Evolutionary conservation across 2,888 invertebrate species (phyloP), one percentile per base, ranked within the genome.

Genomic region (Ctenicera cuprea): DNA sequence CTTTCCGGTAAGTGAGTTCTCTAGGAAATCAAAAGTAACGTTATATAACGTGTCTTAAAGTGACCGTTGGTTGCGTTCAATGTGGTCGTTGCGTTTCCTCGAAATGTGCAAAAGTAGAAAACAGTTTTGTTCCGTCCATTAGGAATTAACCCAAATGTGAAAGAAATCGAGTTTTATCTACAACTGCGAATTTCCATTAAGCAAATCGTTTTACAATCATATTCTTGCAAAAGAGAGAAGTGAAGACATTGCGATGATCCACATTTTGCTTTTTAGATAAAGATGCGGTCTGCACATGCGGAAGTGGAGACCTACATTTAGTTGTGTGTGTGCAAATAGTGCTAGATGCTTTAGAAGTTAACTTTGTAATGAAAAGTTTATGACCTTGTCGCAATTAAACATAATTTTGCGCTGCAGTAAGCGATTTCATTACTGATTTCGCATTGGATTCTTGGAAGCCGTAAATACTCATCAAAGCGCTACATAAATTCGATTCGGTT

Each of bases 11-110:
- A 74, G 68, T 41, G 68, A 71, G 64, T 65, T 61, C 62, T 54
- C 48, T 61, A 67, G 71, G 71, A 73, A 76, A 74, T 74, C 74
- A 64, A 64, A 67, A 65, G 70, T 73, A 71, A 45, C 75, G 76
- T 76, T 76, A 75, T 73, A 72, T 75, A 76, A 76, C 76, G 74
- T 76, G 65, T 68, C 63, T 65, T 67, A 62, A 71, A 72, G 54
- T 72, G 71, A 71, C 71, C 71, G 71, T 59, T 71, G 64, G 43
- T 26, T 48, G 64, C 43, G 64, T 20, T 37, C 41, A 33, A 18
- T 41, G n/a, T 14, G n/a, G n/a, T 14, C 41, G 41, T 11, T 62
- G 62, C n/a, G 18, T 38, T 52, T 22, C 54, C 20, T 22, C 12
- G 30, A 20, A 59, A 20, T 30, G 37, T n/a, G 3, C 37, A 30